Base-by-base conservation (phyloP, 2,888 invertebrate species). In the Tachina grossa region DNA sequence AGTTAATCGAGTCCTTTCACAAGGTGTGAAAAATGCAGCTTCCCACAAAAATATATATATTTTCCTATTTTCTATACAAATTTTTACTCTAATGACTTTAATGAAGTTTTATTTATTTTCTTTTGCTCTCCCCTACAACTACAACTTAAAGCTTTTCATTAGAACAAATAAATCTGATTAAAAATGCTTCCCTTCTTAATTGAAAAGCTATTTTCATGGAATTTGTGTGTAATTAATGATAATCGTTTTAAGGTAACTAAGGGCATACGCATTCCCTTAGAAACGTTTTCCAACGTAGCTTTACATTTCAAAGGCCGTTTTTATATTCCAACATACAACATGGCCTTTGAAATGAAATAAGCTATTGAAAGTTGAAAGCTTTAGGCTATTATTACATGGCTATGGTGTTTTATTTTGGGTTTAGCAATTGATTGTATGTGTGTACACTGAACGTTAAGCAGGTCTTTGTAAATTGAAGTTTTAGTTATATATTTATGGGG, bases 361-460 rank as follows among this genome's bases (percentile, higher is more conserved):
- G 31, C 59, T 78, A 66, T 77, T 83, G 77, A 77, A 83, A 57
- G 55, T 43, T 82, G n/a, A 63, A 65, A 16, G 69, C 82, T 65
- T 9, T 45, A 71, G 65, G 82, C 75, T 45, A 68, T 59, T 68
- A 68, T 22, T 55, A 75, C 22, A 10, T 31, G 31, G 31, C 31
- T 16, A 45, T 45, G 11, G 19, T 9, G 51, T 68, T 59, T 68
- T 39, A 39, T 16, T 57, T 57, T 57, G n/a, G 1, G 22, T 10
- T n/a, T 31, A 2, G 1, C 9, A 31, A 31, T 14, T 55, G 9
- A 13, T 8, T 39, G 11, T 14, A n/a, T 31, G 74, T 14, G 13
- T 57, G 22, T 51, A 51, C n/a, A n/a, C 13, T 41, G 16, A 11
- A 19, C 31, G 1, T 31, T 31, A 16, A 19, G 9, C 51, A 31